Base-by-base conservation (phyloP, 2,797 vertebrate genomes). In the Neomorphus geoffroyi region DNA sequence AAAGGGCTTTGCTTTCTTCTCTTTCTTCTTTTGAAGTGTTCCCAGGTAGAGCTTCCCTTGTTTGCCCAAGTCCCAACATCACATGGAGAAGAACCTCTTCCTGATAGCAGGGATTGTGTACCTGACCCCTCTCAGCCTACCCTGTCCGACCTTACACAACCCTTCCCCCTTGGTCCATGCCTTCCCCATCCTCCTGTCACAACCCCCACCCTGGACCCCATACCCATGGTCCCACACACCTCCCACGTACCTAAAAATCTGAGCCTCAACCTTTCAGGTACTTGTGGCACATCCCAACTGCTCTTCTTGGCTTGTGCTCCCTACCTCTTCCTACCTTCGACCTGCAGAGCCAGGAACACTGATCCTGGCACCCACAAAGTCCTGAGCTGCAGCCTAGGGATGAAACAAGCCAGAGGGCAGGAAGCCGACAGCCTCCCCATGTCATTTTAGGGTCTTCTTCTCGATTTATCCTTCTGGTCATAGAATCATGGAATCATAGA, bases 401-500 rank as follows among this genome's bases (percentile, higher is more conserved):
- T 27, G 37, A 27, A 82, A 18, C 39, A 83, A 62, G 30, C 18
- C 4, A 0, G 8, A 71, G 19, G 15, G 50, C 7, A 35, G 39
- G 11, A 83, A 35, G 16, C 16, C 78, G 57, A 26, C 35, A 80
- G 32, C 10, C 13, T 77, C 26, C 13, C 21, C 11, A 0, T 1
- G 0, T 43, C 0, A 0, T 4, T 79, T 67, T 37, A 80, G 17
- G 13, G 19, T 54, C 45, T 18, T 53, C 27, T 79, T 90, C 45
- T 91, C n/a, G n/a, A n/a, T n/a, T n/a, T n/a, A n/a, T n/a, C n/a
- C n/a, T n/a, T n/a, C n/a, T n/a, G n/a, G n/a, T n/a, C n/a, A n/a
- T n/a, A n/a, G n/a, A n/a, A n/a, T n/a, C n/a, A n/a, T n/a, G n/a
- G n/a, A n/a, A n/a, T n/a, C n/a, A n/a, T n/a, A n/a, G n/a, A n/a